Base-by-base conservation (phyloP, 1,140 invertebrate species). In the Daktulosphaira vitifoliae region DNA sequence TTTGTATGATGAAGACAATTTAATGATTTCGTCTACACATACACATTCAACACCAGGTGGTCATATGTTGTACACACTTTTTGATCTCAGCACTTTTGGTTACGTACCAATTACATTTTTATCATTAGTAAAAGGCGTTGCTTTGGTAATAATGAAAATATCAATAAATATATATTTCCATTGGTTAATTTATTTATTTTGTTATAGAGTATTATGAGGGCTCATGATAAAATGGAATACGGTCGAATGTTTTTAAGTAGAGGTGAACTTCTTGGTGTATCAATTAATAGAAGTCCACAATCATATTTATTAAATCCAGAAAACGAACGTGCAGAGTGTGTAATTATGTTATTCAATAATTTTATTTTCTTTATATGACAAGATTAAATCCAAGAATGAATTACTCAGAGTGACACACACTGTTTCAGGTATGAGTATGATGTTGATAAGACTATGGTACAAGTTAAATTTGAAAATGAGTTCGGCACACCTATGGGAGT, bases 201-300 rank as follows among this genome's bases (percentile, higher is more conserved):
- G n/a, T n/a, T n/a, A n/a, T 74, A 92, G 88, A 90, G 89, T 74
- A 88, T 94, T 64, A 76, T 82, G 33, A 78, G 81, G 66, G 91
- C 91, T 1, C 88, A 91, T 70, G 76, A 82, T 8, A 81, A 79
- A 46, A 71, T 92, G 69, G 77, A 79, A 1, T 79, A 82, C 37
- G 91, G 87, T 1, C 79, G 81, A 49, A 80, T 94, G 49, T 84
- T 78, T 68, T 76, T 88, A 15, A 81, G 79, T 2, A 79, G 81
- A 66, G 86, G 86, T 0, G 80, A 86, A 68, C 74, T 97, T 3
- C 70, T 85, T 0, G 83, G 87, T 42, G 86, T 87, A 0, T 96
- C 89, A 74, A 93, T 95, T 44, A 96, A 96, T 76, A 78, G 94
- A 65, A 95, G 91, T 67, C 93, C 93, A 0, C 78, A 83, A 0